Evolutionary conservation across 2,113 vertebrate genomes (phyloP), one percentile per base, ranked within the genome.

Genomic region (Xenus cinereus): DNA sequence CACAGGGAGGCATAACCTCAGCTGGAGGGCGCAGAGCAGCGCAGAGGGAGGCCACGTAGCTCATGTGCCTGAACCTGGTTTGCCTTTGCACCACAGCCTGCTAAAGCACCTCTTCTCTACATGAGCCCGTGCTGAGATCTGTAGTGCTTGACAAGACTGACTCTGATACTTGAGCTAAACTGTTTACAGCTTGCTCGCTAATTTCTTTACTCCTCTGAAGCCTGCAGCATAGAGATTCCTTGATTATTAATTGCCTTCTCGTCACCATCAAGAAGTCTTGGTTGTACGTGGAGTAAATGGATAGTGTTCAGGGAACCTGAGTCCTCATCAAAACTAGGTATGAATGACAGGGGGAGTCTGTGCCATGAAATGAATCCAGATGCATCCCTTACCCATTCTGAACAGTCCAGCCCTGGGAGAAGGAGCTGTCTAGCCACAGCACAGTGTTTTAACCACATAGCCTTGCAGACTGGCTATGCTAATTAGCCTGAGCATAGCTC

Each of bases 161-260:
- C 82, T 67, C 62, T 80, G 57, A 37, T 83, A 62, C 84, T 79
- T 80, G 32, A 94, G 53, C 30, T 87, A 79, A 95, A 89, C 39
- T 91, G 57, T 83, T 94, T 91, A 87, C 62, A 80, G 48, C 32
- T 91, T 4, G 2, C 67, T 95, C 76, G 41, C 27, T 89, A 77
- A 91, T 94, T 91, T 83, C 50, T 76, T 62, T 72, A 12, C 43
- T 78, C 3, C 35, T 84, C 66, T 53, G 43, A 87, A 81, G 30
- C 33, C 48, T 37, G 77, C 12, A 87, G 46, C 12, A 45, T 20
- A 72, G 53, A 84, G 57, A 66, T 46, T 28, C 5, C 5, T 26
- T 95, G 81, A 83, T 96, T 82, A 78, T 90, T 89, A 84, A 81
- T 86, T 79, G 48, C 28, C 14, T 90, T 88, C 67, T 92, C 1